phyloP scores from a whole-genome alignment of 1,140 invertebrate genomes.

The Gonioctena quinquepunctata region DNA sequence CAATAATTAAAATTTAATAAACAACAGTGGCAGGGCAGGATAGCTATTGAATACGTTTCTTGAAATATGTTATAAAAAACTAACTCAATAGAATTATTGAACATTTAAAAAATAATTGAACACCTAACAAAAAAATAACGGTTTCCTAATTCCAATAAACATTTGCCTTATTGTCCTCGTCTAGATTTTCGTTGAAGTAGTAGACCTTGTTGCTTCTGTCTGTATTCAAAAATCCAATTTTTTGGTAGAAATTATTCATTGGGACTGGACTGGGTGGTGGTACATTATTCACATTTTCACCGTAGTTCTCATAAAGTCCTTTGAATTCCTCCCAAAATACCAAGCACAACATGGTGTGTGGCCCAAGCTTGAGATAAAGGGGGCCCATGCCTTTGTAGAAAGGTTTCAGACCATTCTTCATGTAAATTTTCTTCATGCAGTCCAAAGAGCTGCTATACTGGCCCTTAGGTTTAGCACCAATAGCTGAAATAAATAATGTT shows the following conservation, averaged over 20 bases:
- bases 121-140: background rate
- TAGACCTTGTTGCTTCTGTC: background rate
- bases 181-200: background rate
- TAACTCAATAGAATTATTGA: too few species aligned
- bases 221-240: background rate
- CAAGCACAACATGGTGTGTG: slow-evolving; percentile 83
- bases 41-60: too few species aligned
- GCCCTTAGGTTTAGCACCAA: slow-evolving; percentile 68
- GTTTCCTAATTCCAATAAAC: background rate
- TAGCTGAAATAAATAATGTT: too few species aligned
- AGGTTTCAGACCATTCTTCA: slow-evolving; percentile 75
- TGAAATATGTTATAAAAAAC: too few species aligned
- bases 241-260: background rate
- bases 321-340: slow-evolving; percentile 75
- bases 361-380: slow-evolving; percentile 82
- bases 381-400: slow-evolving; percentile 88
- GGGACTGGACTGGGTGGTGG: background rate
- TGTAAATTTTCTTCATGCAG: slow-evolving; percentile 76
- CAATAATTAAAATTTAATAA: too few species aligned
- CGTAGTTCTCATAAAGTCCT: slow-evolving; percentile 13
- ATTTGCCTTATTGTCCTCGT: background rate
- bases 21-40: too few species aligned
- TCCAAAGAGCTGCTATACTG: slow-evolving; percentile 76
- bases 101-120: background rate
- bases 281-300: background rate